These are phyloP conservation scores for Corynorhinus townsendii DNA, from an alignment of 2,113 vertebrate genomes.

Conservation along the genomic window DNA sequence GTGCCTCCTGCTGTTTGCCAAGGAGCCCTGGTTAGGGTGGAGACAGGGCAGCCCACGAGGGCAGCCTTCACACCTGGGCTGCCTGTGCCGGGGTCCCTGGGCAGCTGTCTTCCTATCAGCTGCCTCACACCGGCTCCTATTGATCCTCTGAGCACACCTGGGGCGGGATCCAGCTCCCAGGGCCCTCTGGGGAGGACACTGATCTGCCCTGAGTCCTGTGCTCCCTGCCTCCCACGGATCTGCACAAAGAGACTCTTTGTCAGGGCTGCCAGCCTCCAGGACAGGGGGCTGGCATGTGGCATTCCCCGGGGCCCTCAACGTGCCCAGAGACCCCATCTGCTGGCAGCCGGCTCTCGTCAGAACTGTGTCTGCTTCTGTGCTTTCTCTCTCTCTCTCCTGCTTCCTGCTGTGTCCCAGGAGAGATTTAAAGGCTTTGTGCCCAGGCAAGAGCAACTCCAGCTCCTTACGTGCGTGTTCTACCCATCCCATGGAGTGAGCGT, in stretches of 20 bases:
- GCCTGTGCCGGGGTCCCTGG: accelerated
- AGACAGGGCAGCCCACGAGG: accelerated
- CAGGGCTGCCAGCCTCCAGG: not conserved
- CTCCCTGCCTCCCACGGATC: accelerated
- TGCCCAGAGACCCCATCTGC: not conserved
- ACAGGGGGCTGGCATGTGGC: not conserved
- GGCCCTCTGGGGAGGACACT: not conserved
- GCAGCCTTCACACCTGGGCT: accelerated
- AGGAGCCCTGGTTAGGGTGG: not conserved
- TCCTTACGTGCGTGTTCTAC: not conserved
- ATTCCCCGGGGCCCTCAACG: accelerated
- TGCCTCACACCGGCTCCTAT: not conserved
- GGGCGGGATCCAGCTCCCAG: not conserved
- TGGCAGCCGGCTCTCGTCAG: not conserved
- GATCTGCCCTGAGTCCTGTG: not conserved
- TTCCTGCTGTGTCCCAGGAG: not conserved
- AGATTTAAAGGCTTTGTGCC: accelerated
- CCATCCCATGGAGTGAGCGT: accelerated
- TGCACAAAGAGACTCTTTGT: not conserved
- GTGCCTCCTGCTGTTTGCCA: accelerated
- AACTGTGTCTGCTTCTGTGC: accelerated
- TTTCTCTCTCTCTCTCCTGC: not conserved
- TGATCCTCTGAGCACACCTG: not conserved
- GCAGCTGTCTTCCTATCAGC: not conserved
- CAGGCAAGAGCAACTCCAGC: not conserved